phyloP scores from a whole-genome alignment of 2,888 invertebrate species.

The Thyatira batis region DNA sequence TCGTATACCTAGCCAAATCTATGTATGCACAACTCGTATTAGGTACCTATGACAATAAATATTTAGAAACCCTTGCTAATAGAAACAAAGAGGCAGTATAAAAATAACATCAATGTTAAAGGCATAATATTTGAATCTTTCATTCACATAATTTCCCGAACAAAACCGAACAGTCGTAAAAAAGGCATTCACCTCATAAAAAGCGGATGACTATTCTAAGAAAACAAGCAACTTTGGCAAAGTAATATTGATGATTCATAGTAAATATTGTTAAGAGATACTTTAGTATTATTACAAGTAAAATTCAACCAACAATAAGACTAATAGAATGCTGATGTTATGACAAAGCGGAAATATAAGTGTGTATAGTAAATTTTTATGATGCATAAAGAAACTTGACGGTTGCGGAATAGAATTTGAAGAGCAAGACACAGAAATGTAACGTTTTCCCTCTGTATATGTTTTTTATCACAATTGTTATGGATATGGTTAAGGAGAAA shows the following conservation, averaged over 20 bases:
- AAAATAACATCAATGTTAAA: background rate
- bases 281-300: conserved; percentile 8
- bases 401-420: conserved; percentile 42
- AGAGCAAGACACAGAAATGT: conserved; percentile 36
- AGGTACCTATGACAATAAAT: background rate
- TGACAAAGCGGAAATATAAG: conserved; percentile 46
- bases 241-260: background rate
- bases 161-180: background rate
- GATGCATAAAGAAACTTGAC: conserved; percentile 47
- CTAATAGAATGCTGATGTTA: conserved; percentile 43
- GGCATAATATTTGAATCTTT: background rate
- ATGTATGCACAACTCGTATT: background rate
- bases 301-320: conserved; percentile 40
- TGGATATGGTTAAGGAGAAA: background rate
- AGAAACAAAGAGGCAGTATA: background rate
- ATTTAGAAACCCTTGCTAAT: background rate
- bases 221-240: background rate
- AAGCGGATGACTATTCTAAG: background rate
- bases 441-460: too few relatives aligned
- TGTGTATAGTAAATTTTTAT: conserved; percentile 53
- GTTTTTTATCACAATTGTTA: background rate
- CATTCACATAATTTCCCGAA: background rate
- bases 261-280: background rate
- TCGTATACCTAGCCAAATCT: too few relatives aligned
- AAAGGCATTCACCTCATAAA: background rate